Percentiles rank a stretch among this genome's conserved stretches.
phyloP scores from a whole-genome alignment of 2,113 vertebrate species.

The Etia nguti region DNA sequence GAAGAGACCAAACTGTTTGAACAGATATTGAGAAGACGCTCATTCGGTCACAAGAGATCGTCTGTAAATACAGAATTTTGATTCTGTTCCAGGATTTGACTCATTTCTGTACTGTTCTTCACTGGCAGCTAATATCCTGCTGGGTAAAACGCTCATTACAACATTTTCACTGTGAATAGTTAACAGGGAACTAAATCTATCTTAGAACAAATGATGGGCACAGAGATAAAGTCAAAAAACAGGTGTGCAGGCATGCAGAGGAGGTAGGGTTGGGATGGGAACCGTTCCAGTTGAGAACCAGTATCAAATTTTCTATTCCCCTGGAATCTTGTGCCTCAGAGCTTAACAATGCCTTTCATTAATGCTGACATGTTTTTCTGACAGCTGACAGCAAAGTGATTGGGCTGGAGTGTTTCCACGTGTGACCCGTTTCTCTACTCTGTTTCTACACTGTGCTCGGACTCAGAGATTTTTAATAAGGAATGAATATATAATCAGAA shows the following conservation, averaged over 20 bases:
- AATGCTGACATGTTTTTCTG: background rate
- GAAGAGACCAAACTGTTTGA: background rate
- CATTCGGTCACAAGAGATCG: background rate
- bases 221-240: background rate
- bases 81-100: background rate
- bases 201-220: background rate
- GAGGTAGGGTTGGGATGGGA: background rate
- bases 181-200: background rate
- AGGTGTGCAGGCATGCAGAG: background rate
- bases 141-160: background rate
- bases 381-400: background rate
- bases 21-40: background rate
- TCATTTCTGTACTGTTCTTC: background rate
- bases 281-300: background rate
- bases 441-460: background rate
- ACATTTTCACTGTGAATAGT: background rate
- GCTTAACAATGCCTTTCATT: background rate
- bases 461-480: background rate
- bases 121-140: background rate
- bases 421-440: background rate
- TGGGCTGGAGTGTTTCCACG: background rate
- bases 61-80: background rate
- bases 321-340: background rate
- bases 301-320: background rate
- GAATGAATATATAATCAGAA: background rate